Evolutionary conservation across 2,888 invertebrate species (phyloP).

Genomic region (Drosophila picticornis): DNA sequence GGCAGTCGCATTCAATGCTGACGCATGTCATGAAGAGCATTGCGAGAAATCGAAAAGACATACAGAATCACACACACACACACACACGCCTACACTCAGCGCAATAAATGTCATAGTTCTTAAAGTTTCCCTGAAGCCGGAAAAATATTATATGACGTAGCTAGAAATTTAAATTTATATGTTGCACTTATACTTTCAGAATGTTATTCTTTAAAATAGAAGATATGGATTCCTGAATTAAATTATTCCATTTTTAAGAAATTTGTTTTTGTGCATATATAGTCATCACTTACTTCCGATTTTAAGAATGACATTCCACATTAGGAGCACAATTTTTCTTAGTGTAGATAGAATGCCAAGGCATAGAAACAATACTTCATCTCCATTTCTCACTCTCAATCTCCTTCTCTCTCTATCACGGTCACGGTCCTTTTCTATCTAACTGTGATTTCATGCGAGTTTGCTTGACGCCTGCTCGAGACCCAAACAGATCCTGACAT

Average conservation of each 20-base stretch:
- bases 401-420: not conserved
- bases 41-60: constrained; percentile 66
- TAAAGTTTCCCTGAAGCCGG: not conserved
- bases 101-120: not conserved
- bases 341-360: constrained; percentile 9
- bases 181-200: not conserved
- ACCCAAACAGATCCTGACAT: constrained; percentile 34
- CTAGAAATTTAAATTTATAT: not conserved
- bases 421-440: constrained; percentile 3
- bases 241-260: not conserved
- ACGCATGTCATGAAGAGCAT: constrained; percentile 53
- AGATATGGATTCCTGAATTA: not conserved
- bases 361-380: constrained; percentile 39
- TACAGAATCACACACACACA: constrained; percentile 12
- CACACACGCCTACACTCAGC: not conserved
- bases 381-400: constrained; percentile 14
- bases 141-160: too few species aligned
- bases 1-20: constrained; percentile 44
- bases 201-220: not conserved
- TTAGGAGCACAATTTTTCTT: not conserved
- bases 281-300: not conserved
- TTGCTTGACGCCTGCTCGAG: constrained; percentile 36
- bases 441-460: constrained; percentile 51
- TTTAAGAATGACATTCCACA: not conserved
- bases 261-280: not conserved